A percentile compares a stretch with the other conserved stretches of the same genome.
phyloP scores from a whole-genome alignment of 2,888 invertebrate species.

The Conistra vaccinii region DNA sequence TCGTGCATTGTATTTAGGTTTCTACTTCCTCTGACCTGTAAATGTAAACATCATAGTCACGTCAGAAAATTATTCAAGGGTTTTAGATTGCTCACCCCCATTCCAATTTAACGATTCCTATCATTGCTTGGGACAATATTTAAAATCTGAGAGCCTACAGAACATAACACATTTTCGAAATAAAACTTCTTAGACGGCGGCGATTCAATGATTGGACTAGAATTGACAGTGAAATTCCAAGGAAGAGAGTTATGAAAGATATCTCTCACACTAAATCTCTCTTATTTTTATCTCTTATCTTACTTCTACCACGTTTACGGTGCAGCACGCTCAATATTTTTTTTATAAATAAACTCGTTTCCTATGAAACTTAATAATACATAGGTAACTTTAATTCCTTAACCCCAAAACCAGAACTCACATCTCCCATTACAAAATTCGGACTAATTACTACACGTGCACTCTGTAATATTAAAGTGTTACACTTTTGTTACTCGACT shows the following conservation, averaged over 20 bases:
- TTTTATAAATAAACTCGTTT: too few species aligned
- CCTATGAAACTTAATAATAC: neutral
- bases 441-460: slow-evolving; percentile 47
- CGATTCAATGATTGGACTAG: too few species aligned
- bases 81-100: neutral
- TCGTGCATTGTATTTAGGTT: neutral
- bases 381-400: neutral
- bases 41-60: neutral
- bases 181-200: too few species aligned
- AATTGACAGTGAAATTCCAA: too few species aligned
- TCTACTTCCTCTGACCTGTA: neutral
- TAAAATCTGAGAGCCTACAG: neutral
- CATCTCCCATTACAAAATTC: slow-evolving; percentile 29
- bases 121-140: too few species aligned
- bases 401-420: slow-evolving; percentile 1
- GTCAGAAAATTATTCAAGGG: neutral
- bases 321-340: too few species aligned
- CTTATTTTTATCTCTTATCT: too few species aligned
- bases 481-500: slow-evolving; percentile 24
- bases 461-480: slow-evolving; percentile 53
- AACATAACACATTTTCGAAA: neutral
- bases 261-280: too few species aligned
- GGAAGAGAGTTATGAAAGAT: too few species aligned
- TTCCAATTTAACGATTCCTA: too few species aligned
- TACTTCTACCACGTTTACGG: too few species aligned